A percentile compares a stretch with the other conserved stretches of the same genome.
Conservation (phyloP, 2,113 vertebrate genomes). For the Gavia stellata region DNA sequence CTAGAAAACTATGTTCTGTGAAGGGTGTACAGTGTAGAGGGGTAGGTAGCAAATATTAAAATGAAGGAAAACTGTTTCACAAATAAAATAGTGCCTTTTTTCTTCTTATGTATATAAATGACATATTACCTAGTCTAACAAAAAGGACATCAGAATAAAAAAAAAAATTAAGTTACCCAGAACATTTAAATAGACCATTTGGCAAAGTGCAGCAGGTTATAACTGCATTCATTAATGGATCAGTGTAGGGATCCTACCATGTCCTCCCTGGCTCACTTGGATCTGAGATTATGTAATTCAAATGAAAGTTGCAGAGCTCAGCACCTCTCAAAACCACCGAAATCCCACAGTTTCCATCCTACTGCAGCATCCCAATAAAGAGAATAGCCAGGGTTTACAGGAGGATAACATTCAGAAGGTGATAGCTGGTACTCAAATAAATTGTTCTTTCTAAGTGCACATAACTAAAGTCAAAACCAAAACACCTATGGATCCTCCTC, state of each 20-base stretch:
- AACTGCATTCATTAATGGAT: neutral
- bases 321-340: neutral
- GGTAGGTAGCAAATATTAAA: neutral
- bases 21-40: accelerated
- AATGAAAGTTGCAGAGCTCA: neutral
- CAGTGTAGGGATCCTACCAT: neutral
- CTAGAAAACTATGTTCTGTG: neutral
- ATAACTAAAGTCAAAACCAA: neutral
- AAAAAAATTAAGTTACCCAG: neutral
- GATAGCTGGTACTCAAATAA: neutral
- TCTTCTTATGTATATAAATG: neutral
- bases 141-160: neutral
- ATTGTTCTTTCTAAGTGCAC: neutral
- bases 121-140: neutral
- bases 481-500: neutral
- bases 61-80: neutral
- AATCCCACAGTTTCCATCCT: neutral
- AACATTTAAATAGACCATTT: neutral
- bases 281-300: neutral
- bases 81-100: neutral
- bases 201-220: neutral
- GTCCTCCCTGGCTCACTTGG: neutral
- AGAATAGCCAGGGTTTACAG: neutral
- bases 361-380: neutral
- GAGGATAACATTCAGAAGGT: neutral